Conservation (phyloP, 2,888 invertebrate species). For the Cheiracanthium punctorium region DNA sequence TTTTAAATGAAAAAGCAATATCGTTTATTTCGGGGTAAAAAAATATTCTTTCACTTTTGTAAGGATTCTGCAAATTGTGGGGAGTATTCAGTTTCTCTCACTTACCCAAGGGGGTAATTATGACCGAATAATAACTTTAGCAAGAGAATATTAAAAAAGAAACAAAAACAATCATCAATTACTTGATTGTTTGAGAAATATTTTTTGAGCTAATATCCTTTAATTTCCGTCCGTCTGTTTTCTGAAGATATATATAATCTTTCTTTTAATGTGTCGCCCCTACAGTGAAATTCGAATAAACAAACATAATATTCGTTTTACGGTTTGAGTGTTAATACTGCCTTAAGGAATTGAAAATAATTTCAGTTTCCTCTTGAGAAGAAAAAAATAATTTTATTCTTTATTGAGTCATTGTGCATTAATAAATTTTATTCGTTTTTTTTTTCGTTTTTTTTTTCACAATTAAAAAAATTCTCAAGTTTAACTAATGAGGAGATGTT, state of each 20-base stretch:
- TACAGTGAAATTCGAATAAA: background rate
- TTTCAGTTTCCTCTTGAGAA: background rate
- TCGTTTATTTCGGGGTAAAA: background rate
- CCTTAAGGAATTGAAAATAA: background rate
- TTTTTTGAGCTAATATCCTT: background rate
- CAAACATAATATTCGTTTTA: background rate
- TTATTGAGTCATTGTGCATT: too few species aligned
- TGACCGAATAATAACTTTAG: background rate
- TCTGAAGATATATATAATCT: too few species aligned
- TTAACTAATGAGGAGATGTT: too few species aligned
- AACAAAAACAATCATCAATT: background rate
- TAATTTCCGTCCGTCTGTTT: background rate
- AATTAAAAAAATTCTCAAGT: too few species aligned
- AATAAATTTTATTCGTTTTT: too few species aligned
- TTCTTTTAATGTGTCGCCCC: background rate
- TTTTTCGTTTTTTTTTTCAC: too few species aligned
- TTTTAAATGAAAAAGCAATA: background rate
- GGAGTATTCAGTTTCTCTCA: background rate
- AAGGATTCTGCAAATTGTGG: background rate
- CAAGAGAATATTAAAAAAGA: background rate
- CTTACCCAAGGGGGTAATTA: background rate
- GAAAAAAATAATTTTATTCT: too few species aligned
- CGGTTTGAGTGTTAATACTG: background rate
- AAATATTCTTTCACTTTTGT: background rate
- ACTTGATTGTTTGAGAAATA: background rate